A percentile compares a stretch with the other conserved stretches of the same genome.
Conservation (phyloP, 2,888 invertebrate genomes). For the Trachelus troglodyta region DNA sequence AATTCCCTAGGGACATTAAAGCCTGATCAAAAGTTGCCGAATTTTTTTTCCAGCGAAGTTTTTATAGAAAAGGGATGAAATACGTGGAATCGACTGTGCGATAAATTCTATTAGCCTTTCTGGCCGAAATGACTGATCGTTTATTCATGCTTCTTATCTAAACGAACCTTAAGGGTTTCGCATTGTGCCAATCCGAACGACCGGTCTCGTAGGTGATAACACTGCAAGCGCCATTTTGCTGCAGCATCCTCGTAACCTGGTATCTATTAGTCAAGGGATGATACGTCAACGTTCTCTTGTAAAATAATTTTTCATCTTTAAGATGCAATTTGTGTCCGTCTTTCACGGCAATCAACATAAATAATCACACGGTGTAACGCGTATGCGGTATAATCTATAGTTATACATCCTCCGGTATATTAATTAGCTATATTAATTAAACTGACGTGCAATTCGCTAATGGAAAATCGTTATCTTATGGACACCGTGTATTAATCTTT, state of each 20-base stretch:
- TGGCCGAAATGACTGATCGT: neutral
- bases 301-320: constrained; percentile 22
- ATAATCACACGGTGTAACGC: constrained; percentile 21
- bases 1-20: neutral
- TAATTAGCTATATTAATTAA: neutral
- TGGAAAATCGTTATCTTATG: neutral
- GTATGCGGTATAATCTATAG: neutral
- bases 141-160: neutral
- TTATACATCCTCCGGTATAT: neutral
- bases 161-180: neutral
- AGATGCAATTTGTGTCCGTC: constrained; percentile 10
- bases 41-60: neutral
- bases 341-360: constrained; percentile 24
- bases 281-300: constrained; percentile 14
- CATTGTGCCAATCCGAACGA: neutral
- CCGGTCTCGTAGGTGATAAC: neutral
- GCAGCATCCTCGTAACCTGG: neutral
- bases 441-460: neutral
- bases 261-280: constrained; percentile 7
- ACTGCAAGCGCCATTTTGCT: neutral
- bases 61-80: neutral
- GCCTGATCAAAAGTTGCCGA: fast-evolving
- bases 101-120: neutral
- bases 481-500: neutral
- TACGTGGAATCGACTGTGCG: neutral